These are phyloP conservation scores for Ectemnius continuus DNA, from an alignment of 2,888 invertebrate genomes.

Conservation along the genomic window DNA sequence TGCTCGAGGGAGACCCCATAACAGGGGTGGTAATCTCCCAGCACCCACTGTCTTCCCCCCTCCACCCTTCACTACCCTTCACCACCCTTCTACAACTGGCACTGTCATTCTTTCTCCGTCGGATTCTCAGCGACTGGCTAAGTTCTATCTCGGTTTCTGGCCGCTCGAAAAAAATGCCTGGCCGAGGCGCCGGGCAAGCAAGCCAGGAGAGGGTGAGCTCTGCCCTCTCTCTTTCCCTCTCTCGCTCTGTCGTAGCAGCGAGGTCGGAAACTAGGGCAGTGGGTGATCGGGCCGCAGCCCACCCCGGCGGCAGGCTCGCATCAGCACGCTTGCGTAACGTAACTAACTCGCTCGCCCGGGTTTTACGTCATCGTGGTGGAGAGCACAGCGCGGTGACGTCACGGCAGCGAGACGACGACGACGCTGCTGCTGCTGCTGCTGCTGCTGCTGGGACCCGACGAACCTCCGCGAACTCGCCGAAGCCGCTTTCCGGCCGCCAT, in stretches of 20 bases:
- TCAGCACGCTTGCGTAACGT: constrained; percentile 72
- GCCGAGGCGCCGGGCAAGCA: constrained; percentile 36
- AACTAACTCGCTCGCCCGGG: constrained; percentile 62
- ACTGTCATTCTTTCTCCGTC: neutral
- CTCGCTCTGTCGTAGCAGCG: neutral
- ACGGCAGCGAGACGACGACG: constrained; percentile 44
- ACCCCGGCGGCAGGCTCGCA: constrained; percentile 31
- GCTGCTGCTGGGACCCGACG: constrained; percentile 11
- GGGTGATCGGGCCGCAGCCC: constrained; percentile 72
- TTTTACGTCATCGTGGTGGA: constrained; percentile 72
- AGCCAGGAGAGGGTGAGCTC: constrained; percentile 7
- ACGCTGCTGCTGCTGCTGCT: constrained; percentile 17
- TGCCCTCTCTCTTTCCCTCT: neutral
- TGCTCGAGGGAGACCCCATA: constrained; percentile 27
- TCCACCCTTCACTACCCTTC: too few species aligned
- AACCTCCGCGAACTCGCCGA: constrained; percentile 9
- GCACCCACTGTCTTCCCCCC: too few species aligned
- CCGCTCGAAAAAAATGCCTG: constrained; percentile 35
- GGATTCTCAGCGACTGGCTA: neutral
- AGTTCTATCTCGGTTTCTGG: too few species aligned
- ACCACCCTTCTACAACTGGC: too few species aligned
- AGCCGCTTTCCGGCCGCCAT: constrained; percentile 29
- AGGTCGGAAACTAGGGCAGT: constrained; percentile 68
- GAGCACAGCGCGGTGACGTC: constrained; percentile 71
- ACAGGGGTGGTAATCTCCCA: constrained; percentile 1